Conservation (phyloP, 2,888 invertebrate genomes). For the Tachina lurida region DNA sequence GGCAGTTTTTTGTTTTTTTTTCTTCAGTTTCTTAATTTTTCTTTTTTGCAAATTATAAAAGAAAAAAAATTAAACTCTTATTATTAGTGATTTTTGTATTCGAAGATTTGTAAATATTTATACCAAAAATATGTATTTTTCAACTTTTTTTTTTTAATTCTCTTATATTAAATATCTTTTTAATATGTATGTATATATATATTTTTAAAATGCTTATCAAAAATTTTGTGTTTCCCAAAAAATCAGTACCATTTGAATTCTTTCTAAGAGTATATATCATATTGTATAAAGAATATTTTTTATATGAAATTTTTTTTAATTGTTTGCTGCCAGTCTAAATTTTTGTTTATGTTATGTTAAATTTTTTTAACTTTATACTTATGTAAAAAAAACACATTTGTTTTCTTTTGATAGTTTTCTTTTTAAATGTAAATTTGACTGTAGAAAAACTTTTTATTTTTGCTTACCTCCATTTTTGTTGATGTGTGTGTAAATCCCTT, state of each 20-base stretch:
- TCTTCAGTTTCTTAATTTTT: slow-evolving; percentile 15
- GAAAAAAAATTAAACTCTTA: slow-evolving; percentile 35
- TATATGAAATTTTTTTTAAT: slow-evolving; percentile 40
- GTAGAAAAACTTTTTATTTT: slow-evolving; percentile 45
- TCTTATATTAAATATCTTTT: slow-evolving; percentile 58
- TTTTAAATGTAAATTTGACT: slow-evolving; percentile 61
- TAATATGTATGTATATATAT: neutral
- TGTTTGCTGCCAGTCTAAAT: slow-evolving; percentile 72
- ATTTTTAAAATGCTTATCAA: slow-evolving; percentile 48
- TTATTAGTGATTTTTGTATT: slow-evolving; percentile 33
- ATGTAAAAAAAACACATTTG: slow-evolving; percentile 10
- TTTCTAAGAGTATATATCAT: slow-evolving; percentile 27
- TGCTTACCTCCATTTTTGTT: slow-evolving; percentile 41
- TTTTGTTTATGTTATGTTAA: slow-evolving; percentile 27
- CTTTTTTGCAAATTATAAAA: slow-evolving; percentile 60
- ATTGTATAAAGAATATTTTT: slow-evolving; percentile 56
- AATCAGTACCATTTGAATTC: slow-evolving; percentile 59
- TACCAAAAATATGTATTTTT: slow-evolving; percentile 63
- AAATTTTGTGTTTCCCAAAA: slow-evolving; percentile 44
- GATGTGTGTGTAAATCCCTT: slow-evolving; percentile 4
- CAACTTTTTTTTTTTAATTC: slow-evolving; percentile 4
- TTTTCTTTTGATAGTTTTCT: slow-evolving; percentile 44
- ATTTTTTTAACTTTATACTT: slow-evolving; percentile 3
- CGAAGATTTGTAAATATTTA: slow-evolving; percentile 62
- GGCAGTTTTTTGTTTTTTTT: slow-evolving; percentile 57